Percentiles rank a stretch among this genome's conserved stretches.
phyloP scores from a whole-genome alignment of 2,113 vertebrate genomes.

The Athene noctua region DNA sequence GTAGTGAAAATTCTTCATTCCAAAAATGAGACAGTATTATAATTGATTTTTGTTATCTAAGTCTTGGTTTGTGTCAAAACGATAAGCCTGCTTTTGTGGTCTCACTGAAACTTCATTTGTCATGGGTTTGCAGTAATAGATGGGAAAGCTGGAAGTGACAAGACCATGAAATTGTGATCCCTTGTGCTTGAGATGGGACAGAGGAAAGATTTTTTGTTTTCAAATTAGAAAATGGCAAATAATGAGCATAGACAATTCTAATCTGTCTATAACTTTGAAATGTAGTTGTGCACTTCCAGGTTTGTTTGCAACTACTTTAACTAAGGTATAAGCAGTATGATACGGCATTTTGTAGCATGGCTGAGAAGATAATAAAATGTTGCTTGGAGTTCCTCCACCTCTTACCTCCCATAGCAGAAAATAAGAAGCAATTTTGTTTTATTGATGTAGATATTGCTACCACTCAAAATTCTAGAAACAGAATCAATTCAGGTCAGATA shows the following conservation, averaged over 20 bases:
- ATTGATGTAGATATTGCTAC: not conserved
- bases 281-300: not conserved
- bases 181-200: not conserved
- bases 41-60: conserved; percentile 24
- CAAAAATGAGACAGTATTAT: not conserved
- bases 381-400: not conserved
- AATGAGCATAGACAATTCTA: not conserved
- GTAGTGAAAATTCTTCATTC: not conserved
- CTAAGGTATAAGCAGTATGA: not conserved
- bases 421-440: not conserved
- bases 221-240: not conserved
- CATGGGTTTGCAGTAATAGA: not conserved
- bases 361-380: not conserved
- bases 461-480: not conserved
- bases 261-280: not conserved
- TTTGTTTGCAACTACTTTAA: not conserved
- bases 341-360: not conserved
- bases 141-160: conserved; percentile 27
- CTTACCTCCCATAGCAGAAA: not conserved
- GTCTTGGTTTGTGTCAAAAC: conserved; percentile 29
- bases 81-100: conserved; percentile 5
- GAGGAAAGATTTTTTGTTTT: not conserved
- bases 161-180: not conserved
- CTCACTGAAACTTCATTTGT: conserved; percentile 34
- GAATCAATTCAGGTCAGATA: not conserved